A percentile compares a stretch with the other conserved stretches of the same genome.
phyloP scores from a whole-genome alignment of 2,888 invertebrate genomes.

The Phortica magna region DNA sequence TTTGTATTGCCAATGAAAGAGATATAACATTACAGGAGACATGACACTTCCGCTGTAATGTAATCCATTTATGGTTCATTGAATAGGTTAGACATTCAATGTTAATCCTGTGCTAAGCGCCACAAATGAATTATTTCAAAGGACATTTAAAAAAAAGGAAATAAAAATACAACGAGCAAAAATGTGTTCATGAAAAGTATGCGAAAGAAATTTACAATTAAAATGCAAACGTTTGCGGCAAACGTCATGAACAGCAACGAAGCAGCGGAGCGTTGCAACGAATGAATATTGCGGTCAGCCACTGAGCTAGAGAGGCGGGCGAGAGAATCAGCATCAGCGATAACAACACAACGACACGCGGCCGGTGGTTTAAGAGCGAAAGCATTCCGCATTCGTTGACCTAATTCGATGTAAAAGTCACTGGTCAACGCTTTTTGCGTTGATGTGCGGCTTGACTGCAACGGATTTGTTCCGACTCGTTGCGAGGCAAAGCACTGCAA shows the following conservation, averaged over 20 bases:
- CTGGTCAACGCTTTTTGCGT: conserved; percentile 8
- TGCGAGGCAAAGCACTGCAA: no score
- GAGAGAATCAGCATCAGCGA: neutral
- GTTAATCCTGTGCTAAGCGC: conserved; percentile 71
- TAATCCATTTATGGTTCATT: conserved; percentile 74
- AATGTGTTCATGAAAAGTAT: neutral
- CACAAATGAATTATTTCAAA: conserved; percentile 70
- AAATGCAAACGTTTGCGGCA: conserved; percentile 53
- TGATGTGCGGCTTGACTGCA: conserved; percentile 15
- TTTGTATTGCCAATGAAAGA: no score
- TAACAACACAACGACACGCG: no score
- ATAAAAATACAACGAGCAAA: neutral
- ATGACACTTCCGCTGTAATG: conserved; percentile 65
- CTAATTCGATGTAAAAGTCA: conserved; percentile 28
- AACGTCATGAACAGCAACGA: neutral
- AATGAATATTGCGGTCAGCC: neutral
- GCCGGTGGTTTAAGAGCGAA: neutral
- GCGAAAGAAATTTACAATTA: conserved; percentile 65
- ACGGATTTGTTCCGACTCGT: neutral
- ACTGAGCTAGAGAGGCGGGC: neutral
- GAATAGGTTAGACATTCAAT: conserved; percentile 65
- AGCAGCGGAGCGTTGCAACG: neutral
- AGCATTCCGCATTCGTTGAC: neutral
- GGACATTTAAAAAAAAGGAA: conserved; percentile 31
- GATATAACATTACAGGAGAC: conserved; percentile 73